These are phyloP conservation scores for Propithecus perrieri DNA, from an alignment of 2,797 vertebrate species.

Conservation along the genomic window DNA sequence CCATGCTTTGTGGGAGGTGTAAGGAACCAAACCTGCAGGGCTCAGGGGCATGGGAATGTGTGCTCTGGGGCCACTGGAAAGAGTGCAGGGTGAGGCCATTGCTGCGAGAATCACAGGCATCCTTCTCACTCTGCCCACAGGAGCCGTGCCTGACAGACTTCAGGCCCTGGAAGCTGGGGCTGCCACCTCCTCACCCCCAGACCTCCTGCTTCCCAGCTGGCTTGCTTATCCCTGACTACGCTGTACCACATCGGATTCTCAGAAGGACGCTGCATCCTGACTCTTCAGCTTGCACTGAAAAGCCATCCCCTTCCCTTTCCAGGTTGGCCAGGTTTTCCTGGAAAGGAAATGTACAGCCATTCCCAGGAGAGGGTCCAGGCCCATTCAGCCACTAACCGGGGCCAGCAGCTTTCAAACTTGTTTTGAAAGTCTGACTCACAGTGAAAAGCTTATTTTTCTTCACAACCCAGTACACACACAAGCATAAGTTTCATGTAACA, in stretches of 20 bases:
- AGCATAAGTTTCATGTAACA: neutral
- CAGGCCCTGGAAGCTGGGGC: neutral
- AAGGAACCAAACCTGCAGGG: neutral
- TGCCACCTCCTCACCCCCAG: neutral
- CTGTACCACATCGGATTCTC: neutral
- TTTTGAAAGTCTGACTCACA: neutral
- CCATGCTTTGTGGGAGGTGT: fast-evolving
- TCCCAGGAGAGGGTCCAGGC: neutral
- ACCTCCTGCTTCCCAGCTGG: neutral
- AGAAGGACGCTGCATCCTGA: neutral
- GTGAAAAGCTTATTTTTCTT: neutral
- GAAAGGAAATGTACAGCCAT: neutral
- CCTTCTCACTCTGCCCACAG: neutral
- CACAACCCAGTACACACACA: neutral
- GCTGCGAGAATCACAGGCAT: neutral
- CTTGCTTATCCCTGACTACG: fast-evolving
- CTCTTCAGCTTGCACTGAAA: neutral
- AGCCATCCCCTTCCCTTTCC: neutral
- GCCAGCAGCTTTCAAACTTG: neutral
- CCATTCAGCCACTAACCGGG: neutral
- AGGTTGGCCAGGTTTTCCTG: conserved; percentile 68
- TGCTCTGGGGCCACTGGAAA: fast-evolving
- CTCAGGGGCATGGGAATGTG: neutral
- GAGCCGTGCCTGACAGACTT: neutral
- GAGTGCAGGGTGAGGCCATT: neutral